Evolutionary conservation across 2,797 vertebrate genomes (phyloP), one percentile per base, ranked within the genome.

Genomic region (Notolepis coatsorum): DNA sequence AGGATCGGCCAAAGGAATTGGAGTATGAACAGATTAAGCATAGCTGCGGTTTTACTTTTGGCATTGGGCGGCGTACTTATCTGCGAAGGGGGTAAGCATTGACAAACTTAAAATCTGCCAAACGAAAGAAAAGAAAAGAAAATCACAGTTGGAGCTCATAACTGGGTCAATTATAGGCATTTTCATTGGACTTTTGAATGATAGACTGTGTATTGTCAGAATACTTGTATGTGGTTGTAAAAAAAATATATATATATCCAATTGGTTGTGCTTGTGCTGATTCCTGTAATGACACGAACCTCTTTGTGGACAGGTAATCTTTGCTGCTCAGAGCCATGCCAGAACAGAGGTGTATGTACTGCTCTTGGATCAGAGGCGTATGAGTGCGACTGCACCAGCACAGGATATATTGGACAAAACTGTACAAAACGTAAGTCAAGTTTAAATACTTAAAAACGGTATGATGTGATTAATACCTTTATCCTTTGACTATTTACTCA

Each of bases 301-400:
- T 1, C 17, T 52, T 0, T 62, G 4, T 69, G 27, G 42, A 0
- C 71, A 99, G 97, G 84, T 63, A 96, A 94, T 71, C 95, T 92
- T n/a, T 99, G 97, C 79, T 99, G 97, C 83, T 96, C 95, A 5
- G 86, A 94, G 38, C 98, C 98, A 3, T 99, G 98, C 56, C 92
- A 98, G 89, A 98, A 99, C 90, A 90, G 84, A 64, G 98, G 96
- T 0, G 91, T 97, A 0, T 99, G 98, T 71, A 91, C 93, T 67
- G 92, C 91, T 0, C 5, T 79, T 0, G 93, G 93, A 13, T 35
- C 88, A 1, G 93, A 94, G 13, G 61, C 8, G 0, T 99, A 98
- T 3, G 94, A 95, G 52, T 99, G 98, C n/a, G 98, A 99, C 65
- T 99, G 98, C 61, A 98, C 96, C 0, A 84, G 96, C 1, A 99